Conservation (phyloP, 2,888 invertebrate genomes). For the Andrena marginata region DNA sequence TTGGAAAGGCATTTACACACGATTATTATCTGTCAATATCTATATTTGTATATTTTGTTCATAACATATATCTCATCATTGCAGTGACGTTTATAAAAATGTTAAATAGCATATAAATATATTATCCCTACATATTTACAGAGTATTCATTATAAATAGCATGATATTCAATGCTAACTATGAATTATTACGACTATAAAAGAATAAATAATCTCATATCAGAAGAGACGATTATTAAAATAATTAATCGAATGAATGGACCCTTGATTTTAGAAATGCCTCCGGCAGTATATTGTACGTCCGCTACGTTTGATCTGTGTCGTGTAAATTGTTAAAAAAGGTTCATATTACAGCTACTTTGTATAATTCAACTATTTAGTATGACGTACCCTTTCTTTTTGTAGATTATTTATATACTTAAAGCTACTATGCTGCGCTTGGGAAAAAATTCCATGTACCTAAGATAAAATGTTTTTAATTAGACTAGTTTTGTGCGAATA, state of each 20-base stretch:
- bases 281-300: constrained; percentile 42
- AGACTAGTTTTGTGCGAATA: constrained; percentile 62
- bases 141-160: constrained; percentile 53
- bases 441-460: constrained; percentile 45
- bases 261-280: constrained; percentile 51
- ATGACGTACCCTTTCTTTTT: constrained; percentile 9
- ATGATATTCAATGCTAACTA: constrained; percentile 38
- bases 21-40: constrained; percentile 9
- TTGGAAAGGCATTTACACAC: not conserved
- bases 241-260: constrained; percentile 46
- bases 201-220: constrained; percentile 65
- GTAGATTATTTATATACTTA: constrained; percentile 44
- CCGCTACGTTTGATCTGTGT: constrained; percentile 19
- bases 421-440: constrained; percentile 42
- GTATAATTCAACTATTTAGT: constrained; percentile 21
- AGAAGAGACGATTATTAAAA: constrained; percentile 41
- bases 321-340: constrained; percentile 57
- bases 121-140: constrained; percentile 68
- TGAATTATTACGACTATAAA: constrained; percentile 47
- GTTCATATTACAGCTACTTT: constrained; percentile 31
- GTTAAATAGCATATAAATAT: constrained; percentile 78
- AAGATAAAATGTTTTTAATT: constrained; percentile 50
- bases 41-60: constrained; percentile 49
- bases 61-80: constrained; percentile 48
- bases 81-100: constrained; percentile 72